Base-by-base conservation (phyloP, 2,797 vertebrate genomes). In the Clarias laeviceps region DNA sequence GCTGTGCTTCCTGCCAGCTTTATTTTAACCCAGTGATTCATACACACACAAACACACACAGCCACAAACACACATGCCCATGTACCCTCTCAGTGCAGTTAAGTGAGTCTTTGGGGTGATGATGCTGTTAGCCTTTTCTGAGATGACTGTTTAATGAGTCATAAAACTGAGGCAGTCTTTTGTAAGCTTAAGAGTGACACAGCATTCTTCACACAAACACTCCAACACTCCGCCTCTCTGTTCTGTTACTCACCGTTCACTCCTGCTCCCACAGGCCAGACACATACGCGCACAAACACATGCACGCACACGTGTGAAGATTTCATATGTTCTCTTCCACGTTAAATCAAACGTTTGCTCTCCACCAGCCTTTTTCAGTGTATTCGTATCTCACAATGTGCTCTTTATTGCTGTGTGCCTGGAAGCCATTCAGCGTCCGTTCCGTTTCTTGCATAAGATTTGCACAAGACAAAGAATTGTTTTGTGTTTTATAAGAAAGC, bases 71-170 rank as follows among this genome's bases (percentile, higher is more conserved):
- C 78, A 86, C 54, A 64, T 14, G 62, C 72, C 56, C 50, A 6
- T 54, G 20, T 57, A 85, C 74, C 66, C 70, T 81, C 83, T 77
- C 73, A 76, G 22, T 68, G 81, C 69, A 80, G 57, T 79, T 73
- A 83, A 83, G 37, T 65, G 59, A 66, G 56, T 86, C 73, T 86
- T 84, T 76, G 73, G 73, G 83, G 65, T 83, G 40, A 79, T 87
- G 87, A 88, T 80, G 86, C 70, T 87, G 57, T 85, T 88, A 85
- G 83, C 70, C 70, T 64, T 87, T 89, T 61, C 54, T 74, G 22
- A 85, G 64, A 84, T 85, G 80, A 87, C 85, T 82, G 15, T 78
- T 84, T 84, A 83, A 78, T 85, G 85, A 89, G 83, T 89, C 87
- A 85, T 81, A 59, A 66, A 79, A 79, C 80, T 65, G 76, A 74